A percentile compares a stretch with the other conserved stretches of the same genome.
Conservation (phyloP, 35 echinoderm and acorn worm species). For the Apostichopus parvimensis region DNA sequence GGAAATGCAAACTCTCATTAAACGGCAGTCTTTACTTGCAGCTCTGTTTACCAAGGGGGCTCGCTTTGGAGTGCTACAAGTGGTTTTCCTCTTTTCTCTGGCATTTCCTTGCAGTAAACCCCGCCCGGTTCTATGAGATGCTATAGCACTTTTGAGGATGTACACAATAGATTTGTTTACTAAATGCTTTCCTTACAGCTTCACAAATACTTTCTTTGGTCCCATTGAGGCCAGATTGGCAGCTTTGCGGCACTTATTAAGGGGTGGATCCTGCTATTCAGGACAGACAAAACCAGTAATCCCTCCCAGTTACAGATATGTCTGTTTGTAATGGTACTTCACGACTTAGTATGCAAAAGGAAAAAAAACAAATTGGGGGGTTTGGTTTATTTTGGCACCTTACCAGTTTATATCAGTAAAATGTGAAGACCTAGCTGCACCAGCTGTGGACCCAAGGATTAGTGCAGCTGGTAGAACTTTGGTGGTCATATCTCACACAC, state of each 20-base stretch:
- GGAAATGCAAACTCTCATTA: slow-evolving; percentile 28
- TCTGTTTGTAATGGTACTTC: neutral
- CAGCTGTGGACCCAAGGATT: no score
- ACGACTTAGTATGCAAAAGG: no score
- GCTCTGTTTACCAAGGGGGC: slow-evolving; percentile 15
- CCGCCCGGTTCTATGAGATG: slow-evolving; percentile 3
- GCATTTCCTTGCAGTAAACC: slow-evolving; percentile 13
- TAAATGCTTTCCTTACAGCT: slow-evolving; percentile 16
- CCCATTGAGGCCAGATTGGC: slow-evolving; percentile 4
- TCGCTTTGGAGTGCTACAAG: neutral
- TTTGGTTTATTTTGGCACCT: no score
- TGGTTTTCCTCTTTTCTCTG: neutral
- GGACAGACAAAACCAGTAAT: neutral
- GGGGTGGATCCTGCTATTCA: neutral
- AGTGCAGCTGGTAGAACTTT: no score
- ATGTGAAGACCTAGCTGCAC: no score
- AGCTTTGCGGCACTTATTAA: slow-evolving; percentile 10
- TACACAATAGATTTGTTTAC: slow-evolving; percentile 22
- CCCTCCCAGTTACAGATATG: neutral
- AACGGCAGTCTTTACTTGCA: neutral
- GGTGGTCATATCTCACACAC: no score
- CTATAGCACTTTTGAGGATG: neutral
- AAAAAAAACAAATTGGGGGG: no score
- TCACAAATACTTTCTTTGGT: slow-evolving; percentile 13
- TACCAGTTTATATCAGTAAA: no score